These are phyloP conservation scores for Sandelia bainsii DNA, from an alignment of 2,797 vertebrate genomes.

Conservation along the genomic window DNA sequence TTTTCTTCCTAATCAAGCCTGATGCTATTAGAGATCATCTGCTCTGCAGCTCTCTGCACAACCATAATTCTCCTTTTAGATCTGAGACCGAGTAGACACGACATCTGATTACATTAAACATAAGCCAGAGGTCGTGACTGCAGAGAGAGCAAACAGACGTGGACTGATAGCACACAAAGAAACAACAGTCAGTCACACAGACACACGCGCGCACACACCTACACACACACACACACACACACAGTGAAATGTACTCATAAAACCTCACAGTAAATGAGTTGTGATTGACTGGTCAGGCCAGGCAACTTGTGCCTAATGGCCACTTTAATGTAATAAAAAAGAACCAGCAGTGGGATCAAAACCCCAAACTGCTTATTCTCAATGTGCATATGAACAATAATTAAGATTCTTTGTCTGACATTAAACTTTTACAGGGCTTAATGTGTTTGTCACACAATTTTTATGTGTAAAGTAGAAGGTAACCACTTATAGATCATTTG, in stretches of 20 bases:
- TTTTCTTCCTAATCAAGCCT: not conserved
- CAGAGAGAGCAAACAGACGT: conserved; percentile 39
- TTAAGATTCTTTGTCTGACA: not conserved
- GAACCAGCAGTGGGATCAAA: not conserved
- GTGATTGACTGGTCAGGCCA: conserved; percentile 10
- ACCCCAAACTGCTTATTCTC: not conserved
- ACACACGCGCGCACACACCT: not conserved
- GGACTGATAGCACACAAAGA: conserved; percentile 35
- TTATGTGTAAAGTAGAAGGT: not conserved
- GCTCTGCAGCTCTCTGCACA: conserved; percentile 7
- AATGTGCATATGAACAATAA: not conserved
- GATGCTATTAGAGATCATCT: conserved; percentile 17
- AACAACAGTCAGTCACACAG: conserved; percentile 9
- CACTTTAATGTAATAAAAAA: conserved; percentile 46
- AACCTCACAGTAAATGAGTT: conserved; percentile 22
- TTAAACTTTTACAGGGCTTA: not conserved
- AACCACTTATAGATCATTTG: not conserved
- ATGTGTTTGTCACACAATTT: not conserved
- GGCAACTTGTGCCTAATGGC: conserved; percentile 27
- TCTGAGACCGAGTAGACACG: conserved; percentile 37
- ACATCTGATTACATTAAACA: conserved; percentile 67
- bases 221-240: conserved; percentile 7
- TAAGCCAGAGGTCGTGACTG: conserved; percentile 49
- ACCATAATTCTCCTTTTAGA: conserved; percentile 48
- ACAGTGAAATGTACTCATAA: not conserved